These are phyloP conservation scores for Coendou prehensilis DNA, from an alignment of 2,797 vertebrate species.

Conservation along the genomic window DNA sequence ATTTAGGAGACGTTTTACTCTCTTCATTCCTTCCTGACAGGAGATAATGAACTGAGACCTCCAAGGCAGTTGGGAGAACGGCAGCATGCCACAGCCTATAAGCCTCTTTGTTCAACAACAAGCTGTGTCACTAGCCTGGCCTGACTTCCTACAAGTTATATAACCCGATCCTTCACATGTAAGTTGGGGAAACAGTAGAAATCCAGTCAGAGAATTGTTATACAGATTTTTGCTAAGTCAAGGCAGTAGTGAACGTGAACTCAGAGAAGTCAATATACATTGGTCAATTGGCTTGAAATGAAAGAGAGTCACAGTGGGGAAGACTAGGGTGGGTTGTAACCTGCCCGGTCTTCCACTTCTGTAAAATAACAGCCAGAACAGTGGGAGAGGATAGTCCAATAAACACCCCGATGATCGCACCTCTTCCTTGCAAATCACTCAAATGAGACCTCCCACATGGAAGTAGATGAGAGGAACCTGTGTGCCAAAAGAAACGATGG, in stretches of 20 bases:
- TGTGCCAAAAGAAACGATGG: not conserved
- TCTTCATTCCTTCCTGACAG: conserved; percentile 74
- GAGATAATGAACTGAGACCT: conserved; percentile 78
- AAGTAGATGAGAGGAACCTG: not conserved
- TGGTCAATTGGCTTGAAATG: conserved; percentile 80
- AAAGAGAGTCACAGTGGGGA: conserved; percentile 67
- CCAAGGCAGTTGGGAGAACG: conserved; percentile 54
- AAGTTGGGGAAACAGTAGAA: conserved; percentile 63
- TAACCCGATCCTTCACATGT: conserved; percentile 53
- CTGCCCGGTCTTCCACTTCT: conserved; percentile 68
- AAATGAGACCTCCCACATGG: conserved; percentile 59
- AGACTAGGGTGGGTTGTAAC: conserved; percentile 66
- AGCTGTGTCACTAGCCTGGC: conserved; percentile 71
- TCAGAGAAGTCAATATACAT: conserved; percentile 72
- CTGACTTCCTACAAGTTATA: conserved; percentile 64
- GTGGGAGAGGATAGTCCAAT: conserved; percentile 62
- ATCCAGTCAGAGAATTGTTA: conserved; percentile 45
- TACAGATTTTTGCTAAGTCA: conserved; percentile 74
- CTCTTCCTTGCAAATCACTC: conserved; percentile 72
- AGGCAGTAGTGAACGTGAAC: conserved; percentile 9
- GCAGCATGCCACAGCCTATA: conserved; percentile 62
- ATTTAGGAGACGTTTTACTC: conserved; percentile 60
- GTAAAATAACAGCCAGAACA: conserved; percentile 68
- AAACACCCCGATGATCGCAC: conserved; percentile 47
- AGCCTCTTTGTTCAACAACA: conserved; percentile 67